phyloP scores from a whole-genome alignment of 2,888 invertebrate species.

The Lasioglossum zephyrum region DNA sequence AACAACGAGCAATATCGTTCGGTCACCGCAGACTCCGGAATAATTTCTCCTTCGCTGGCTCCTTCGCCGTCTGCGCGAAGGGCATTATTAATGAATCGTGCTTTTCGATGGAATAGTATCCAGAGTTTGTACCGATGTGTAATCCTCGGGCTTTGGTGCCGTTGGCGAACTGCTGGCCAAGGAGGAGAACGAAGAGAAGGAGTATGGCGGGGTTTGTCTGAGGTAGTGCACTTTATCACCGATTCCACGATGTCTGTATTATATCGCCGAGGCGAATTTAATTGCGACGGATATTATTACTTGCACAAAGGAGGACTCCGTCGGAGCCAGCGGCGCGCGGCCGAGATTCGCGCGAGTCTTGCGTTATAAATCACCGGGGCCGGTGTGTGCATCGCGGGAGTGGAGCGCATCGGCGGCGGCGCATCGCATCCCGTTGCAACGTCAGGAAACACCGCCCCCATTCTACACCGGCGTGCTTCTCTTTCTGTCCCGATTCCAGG shows the following conservation, averaged over 20 bases:
- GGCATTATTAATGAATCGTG: constrained; percentile 64
- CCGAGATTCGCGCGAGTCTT: constrained; percentile 45
- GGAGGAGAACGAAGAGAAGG: background rate
- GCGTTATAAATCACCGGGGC: constrained; percentile 39
- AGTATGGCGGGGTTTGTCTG: background rate
- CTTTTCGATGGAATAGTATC: constrained; percentile 48
- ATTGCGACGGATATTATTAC: constrained; percentile 56
- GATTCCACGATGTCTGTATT: constrained; percentile 45
- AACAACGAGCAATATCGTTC: constrained; percentile 39
- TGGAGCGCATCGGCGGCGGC: background rate
- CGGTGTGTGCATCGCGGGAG: background rate
- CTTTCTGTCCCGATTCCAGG: background rate
- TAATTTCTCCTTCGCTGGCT: constrained; percentile 45
- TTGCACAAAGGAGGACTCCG: constrained; percentile 42
- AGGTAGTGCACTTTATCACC: constrained; percentile 46
- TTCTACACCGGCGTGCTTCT: background rate
- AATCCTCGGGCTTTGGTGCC: constrained; percentile 47
- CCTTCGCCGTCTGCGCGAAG: constrained; percentile 9
- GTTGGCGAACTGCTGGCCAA: background rate
- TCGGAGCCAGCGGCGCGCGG: background rate
- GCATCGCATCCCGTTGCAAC: background rate
- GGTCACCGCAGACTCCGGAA: constrained; percentile 42
- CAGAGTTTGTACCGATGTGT: constrained; percentile 44
- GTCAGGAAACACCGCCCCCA: background rate
- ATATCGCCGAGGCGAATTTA: constrained; percentile 50